These are phyloP conservation scores for Stratiomys singularior DNA, from an alignment of 2,888 invertebrate genomes.

Conservation along the genomic window DNA sequence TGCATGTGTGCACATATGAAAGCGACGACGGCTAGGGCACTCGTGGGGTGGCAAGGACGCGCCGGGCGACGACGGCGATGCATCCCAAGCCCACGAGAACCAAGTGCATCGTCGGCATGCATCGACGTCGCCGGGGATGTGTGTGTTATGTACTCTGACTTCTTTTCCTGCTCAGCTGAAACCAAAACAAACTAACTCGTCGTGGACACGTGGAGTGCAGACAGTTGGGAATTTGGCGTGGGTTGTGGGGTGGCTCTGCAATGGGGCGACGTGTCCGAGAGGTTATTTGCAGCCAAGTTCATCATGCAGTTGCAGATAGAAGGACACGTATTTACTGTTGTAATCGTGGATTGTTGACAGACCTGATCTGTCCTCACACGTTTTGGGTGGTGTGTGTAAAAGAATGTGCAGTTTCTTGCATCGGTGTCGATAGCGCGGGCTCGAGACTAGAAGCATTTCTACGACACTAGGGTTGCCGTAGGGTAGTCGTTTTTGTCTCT, in stretches of 20 bases:
- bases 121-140: neutral
- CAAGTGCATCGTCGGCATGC: neutral
- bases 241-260: constrained; percentile 12
- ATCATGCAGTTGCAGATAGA: constrained; percentile 23
- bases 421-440: neutral
- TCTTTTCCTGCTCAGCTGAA: constrained; percentile 14
- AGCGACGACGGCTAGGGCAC: neutral
- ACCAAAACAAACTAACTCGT: constrained; percentile 35
- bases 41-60: constrained; percentile 23
- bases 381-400: neutral
- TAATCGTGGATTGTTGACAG: neutral
- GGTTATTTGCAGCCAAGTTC: constrained; percentile 44
- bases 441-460: neutral
- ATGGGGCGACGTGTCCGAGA: neutral
- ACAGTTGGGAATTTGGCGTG: neutral
- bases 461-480: neutral
- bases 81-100: neutral
- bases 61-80: neutral
- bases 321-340: neutral
- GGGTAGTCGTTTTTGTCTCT: neutral
- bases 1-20: constrained; percentile 37
- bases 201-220: constrained; percentile 39
- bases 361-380: neutral
- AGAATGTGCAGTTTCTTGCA: neutral
- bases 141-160: neutral